phyloP scores from a whole-genome alignment of 1,140 invertebrate genomes.

The Mercenaria mercenaria region DNA sequence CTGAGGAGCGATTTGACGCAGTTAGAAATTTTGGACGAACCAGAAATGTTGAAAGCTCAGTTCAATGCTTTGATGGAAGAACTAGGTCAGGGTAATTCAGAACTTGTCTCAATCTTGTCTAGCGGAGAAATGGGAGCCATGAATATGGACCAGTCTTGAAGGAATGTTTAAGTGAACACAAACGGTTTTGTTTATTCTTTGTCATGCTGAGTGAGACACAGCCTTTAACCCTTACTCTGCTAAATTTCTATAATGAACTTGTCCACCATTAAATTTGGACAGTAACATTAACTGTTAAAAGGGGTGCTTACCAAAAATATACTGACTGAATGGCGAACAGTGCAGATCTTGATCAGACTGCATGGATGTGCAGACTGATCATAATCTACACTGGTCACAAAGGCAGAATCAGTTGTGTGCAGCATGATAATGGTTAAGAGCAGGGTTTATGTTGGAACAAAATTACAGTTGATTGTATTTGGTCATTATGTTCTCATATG shows the following conservation, averaged over 20 bases:
- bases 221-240: not conserved
- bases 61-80: constrained; percentile 51
- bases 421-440: not conserved
- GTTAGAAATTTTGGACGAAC: constrained; percentile 21
- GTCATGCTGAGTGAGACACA: not conserved
- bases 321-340: not conserved
- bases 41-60: constrained; percentile 49
- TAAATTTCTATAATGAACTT: not conserved
- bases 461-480: too few species aligned
- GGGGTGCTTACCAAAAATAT: not conserved
- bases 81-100: not conserved
- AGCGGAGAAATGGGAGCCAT: not conserved
- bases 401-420: not conserved
- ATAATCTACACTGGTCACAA: not conserved
- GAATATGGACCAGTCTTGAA: constrained; percentile 13
- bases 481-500: too few species aligned
- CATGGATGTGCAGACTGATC: not conserved
- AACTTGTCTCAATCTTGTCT: constrained; percentile 10
- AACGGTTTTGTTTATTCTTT: not conserved
- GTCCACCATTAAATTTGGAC: not conserved
- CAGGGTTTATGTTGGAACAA: not conserved
- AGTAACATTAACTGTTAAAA: not conserved
- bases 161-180: not conserved
- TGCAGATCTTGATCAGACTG: not conserved
- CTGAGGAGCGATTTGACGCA: constrained; percentile 11